phyloP scores from a whole-genome alignment of 1,140 invertebrate species.

The Bombus superbus region DNA sequence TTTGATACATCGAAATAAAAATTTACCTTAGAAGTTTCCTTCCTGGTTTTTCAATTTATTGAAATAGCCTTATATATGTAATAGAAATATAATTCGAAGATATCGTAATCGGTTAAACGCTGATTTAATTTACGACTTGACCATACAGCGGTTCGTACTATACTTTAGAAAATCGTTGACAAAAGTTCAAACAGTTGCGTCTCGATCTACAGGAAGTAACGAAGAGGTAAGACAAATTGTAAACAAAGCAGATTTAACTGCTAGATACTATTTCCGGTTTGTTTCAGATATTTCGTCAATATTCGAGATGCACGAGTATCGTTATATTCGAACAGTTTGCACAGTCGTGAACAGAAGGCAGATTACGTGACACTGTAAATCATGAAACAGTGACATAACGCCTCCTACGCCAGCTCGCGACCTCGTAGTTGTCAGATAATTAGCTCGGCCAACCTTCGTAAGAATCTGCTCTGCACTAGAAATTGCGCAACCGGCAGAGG shows the following conservation, averaged over 20 bases:
- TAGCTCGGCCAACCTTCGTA: slow-evolving; percentile 36
- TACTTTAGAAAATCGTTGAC: no score
- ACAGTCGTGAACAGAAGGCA: neutral
- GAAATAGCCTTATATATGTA: neutral
- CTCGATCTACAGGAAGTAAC: no score
- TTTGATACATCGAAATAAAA: neutral
- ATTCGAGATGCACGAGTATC: neutral
- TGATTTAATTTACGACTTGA: no score
- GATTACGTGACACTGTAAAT: slow-evolving; percentile 45
- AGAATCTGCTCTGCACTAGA: slow-evolving; percentile 26
- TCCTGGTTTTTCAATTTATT: neutral
- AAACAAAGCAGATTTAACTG: no score
- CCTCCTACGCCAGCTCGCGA: slow-evolving; percentile 40
- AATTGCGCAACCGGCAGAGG: neutral
- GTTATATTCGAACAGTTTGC: neutral
- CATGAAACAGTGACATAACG: slow-evolving; percentile 62
- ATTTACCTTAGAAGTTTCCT: neutral
- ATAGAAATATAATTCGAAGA: no score
- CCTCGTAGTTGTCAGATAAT: slow-evolving; percentile 58
- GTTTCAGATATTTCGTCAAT: neutral
- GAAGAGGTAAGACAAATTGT: no score
- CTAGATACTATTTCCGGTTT: no score
- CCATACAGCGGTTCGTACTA: no score
- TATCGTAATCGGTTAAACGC: no score
- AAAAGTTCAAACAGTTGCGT: no score